These are phyloP conservation scores for Columba guinea DNA, from an alignment of 2,797 vertebrate genomes.

Conservation along the genomic window DNA sequence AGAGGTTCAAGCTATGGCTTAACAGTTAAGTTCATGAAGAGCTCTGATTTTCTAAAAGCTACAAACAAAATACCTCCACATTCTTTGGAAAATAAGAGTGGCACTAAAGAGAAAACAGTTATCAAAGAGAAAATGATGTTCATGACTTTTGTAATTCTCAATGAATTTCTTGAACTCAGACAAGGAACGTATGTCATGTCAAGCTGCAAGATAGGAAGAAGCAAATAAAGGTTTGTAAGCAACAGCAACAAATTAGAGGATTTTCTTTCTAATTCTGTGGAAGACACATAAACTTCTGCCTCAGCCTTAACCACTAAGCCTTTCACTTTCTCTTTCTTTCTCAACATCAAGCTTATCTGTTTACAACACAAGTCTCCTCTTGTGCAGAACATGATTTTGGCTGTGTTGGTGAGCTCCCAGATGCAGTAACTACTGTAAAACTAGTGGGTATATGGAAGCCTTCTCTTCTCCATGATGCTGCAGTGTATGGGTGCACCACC, in stretches of 20 bases:
- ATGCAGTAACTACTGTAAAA: neutral
- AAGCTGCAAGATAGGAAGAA: neutral
- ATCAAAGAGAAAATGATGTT: neutral
- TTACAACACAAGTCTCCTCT: neutral
- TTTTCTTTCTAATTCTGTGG: neutral
- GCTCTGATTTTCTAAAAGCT: neutral
- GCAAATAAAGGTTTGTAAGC: neutral
- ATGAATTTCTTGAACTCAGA: neutral
- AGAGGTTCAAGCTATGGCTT: neutral
- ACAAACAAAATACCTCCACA: neutral
- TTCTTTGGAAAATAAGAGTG: neutral
- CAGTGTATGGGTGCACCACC: too few species aligned
- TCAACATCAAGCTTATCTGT: neutral
- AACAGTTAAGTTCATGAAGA: neutral
- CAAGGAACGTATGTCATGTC: neutral
- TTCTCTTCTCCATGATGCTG: neutral
- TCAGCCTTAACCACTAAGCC: neutral
- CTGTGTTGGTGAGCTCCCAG: neutral
- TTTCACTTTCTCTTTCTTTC: constrained; percentile 17
- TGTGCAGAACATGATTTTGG: neutral
- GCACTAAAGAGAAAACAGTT: neutral
- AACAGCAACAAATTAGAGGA: neutral
- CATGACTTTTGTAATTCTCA: neutral
- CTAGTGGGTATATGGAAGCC: neutral
- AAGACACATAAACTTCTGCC: neutral